Conservation (phyloP, 1,140 invertebrate species). For the Belonocnema kinseyi region DNA sequence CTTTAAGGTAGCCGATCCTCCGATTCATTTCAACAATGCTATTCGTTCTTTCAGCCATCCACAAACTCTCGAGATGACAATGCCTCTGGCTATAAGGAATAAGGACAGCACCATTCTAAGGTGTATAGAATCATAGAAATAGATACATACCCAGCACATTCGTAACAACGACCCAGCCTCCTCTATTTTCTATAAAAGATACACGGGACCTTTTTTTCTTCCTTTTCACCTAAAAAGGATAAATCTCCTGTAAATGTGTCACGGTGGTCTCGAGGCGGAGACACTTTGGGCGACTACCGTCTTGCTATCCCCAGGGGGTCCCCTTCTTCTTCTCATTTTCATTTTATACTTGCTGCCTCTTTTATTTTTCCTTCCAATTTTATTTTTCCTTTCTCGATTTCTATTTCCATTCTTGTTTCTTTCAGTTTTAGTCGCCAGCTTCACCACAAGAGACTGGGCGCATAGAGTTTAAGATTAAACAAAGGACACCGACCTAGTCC, state of each 20-base stretch:
- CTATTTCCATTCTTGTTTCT: not conserved
- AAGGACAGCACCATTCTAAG: not conserved
- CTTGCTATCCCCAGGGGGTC: not conserved
- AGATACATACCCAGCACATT: conserved; percentile 1
- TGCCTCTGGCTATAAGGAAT: not conserved
- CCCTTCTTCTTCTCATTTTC: conserved; percentile 1
- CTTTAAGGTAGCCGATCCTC: conserved; percentile 3
- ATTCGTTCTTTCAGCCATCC: not conserved
- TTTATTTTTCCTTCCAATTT: not conserved
- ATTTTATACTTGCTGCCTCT: not conserved
- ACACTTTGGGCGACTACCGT: conserved; percentile 31
- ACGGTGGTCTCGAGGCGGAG: conserved; percentile 28
- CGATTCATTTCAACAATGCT: conserved; percentile 3
- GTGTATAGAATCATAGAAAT: conserved; percentile 3
- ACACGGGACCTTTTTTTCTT: conserved; percentile 8
- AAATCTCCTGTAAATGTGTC: conserved; percentile 24
- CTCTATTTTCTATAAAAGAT: conserved; percentile 10
- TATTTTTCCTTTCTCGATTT: not conserved
- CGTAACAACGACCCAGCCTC: conserved; percentile 8
- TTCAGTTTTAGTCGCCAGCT: not conserved
- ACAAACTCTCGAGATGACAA: conserved; percentile 15
- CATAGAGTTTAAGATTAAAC: not conserved
- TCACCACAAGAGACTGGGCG: not conserved
- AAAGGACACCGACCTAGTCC: conserved; percentile 17
- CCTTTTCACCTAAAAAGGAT: conserved; percentile 20